Evolutionary conservation across 2,888 invertebrate species (phyloP).

Genomic region (Pyrgus malvae): DNA sequence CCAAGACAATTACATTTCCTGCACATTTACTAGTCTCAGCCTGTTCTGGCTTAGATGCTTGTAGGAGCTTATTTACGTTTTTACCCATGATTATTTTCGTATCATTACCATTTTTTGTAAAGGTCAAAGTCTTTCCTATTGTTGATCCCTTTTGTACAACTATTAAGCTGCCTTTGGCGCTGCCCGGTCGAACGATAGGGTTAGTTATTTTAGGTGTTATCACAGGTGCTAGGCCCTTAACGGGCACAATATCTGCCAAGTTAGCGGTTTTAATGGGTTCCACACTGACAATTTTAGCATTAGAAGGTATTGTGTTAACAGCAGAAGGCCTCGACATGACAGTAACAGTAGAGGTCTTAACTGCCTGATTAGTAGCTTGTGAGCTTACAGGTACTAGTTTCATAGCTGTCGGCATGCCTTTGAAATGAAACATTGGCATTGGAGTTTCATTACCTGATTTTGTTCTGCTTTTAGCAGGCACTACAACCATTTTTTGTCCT

Average conservation of each 20-base stretch:
- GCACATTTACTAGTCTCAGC: conserved; percentile 58
- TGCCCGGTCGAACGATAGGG: conserved; percentile 68
- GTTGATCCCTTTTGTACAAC: conserved; percentile 82
- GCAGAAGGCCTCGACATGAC: conserved; percentile 62
- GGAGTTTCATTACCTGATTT: conserved; percentile 64
- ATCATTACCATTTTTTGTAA: conserved; percentile 73
- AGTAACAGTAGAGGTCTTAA: conserved; percentile 53
- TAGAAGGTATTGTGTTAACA: conserved; percentile 50
- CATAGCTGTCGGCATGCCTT: conserved; percentile 71
- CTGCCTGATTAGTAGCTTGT: conserved; percentile 51
- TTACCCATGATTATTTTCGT: conserved; percentile 79
- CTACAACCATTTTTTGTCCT: conserved; percentile 76
- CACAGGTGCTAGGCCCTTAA: conserved; percentile 64
- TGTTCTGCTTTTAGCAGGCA: conserved; percentile 69
- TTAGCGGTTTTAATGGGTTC: conserved; percentile 68
- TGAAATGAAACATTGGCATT: conserved; percentile 70
- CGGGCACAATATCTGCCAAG: conserved; percentile 72
- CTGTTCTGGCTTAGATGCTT: conserved; percentile 66
- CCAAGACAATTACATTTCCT: conserved; percentile 74
- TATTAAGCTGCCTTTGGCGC: conserved; percentile 81
- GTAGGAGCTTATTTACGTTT: conserved; percentile 72
- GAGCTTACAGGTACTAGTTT: conserved; percentile 72
- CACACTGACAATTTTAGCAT: conserved; percentile 53
- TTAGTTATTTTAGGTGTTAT: conserved; percentile 66
- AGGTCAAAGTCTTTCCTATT: conserved; percentile 72